phyloP scores from a whole-genome alignment of 2,113 vertebrate species.

The Eleginops maclovinus region DNA sequence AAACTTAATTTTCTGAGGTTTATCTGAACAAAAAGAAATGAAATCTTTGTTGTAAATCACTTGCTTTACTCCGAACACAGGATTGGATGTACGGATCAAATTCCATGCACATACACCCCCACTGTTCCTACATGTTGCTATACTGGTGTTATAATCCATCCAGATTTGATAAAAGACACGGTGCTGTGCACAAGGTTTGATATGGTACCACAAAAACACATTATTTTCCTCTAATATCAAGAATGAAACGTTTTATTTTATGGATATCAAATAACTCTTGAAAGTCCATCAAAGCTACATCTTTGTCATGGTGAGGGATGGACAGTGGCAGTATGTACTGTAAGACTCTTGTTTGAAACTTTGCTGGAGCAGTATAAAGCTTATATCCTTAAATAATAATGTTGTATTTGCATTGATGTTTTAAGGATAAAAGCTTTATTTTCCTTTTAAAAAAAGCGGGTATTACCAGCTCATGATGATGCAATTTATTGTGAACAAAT shows the following conservation, averaged over 20 bases:
- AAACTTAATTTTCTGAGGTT: constrained; percentile 21
- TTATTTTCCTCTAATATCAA: not conserved
- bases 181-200: constrained; percentile 14
- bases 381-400: not conserved
- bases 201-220: constrained; percentile 1
- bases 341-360: too few relatives aligned
- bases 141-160: constrained; percentile 34
- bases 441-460: too few relatives aligned
- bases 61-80: constrained; percentile 6
- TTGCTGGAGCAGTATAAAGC: not conserved
- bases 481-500: not conserved
- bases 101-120: constrained; percentile 35
- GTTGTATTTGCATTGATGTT: not conserved
- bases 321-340: not conserved
- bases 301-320: not conserved
- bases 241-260: not conserved
- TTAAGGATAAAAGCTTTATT: not conserved
- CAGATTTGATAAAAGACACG: not conserved
- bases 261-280: not conserved
- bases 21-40: constrained; percentile 21
- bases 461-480: not conserved
- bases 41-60: constrained; percentile 22
- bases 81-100: constrained; percentile 42
- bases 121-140: too few relatives aligned
- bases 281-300: not conserved